Base-by-base conservation (phyloP, 2,797 vertebrate species). In the Decapterus maruadsi region DNA sequence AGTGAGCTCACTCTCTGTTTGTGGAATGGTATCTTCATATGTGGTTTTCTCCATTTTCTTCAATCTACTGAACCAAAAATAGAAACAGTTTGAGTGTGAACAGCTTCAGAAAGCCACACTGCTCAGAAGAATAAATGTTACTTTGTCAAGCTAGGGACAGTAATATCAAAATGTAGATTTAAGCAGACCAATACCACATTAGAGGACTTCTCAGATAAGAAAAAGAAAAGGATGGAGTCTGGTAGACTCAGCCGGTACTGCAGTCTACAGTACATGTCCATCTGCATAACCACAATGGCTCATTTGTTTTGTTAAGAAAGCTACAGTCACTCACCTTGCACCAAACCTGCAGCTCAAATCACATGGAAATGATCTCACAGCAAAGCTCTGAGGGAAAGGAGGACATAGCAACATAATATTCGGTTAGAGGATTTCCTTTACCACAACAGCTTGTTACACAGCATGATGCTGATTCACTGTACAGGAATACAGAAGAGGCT, bases 21-120 rank as follows among this genome's bases (percentile, higher is more conserved):
- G 57, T 66, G 10, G 54, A 13, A 54, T 20, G 34, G 50, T 46
- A 34, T 62, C 57, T 26, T 82, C 62, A 55, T 59, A 40, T 82
- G 68, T 53, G 54, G 62, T 68, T 68, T 79, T 8, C 57, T 93
- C 90, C 93, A 94, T 93, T 67, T 79, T 80, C 46, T 80, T 58
- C n/a, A 7, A 16, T 63, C 40, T 31, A 17, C 14, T 72, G 48
- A 38, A 76, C 64, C 75, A 87, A 55, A 57, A 90, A 84, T 22
- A 63, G 48, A 86, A 78, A 26, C 61, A 77, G 34, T 22, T 26
- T 42, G 11, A 69, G 34, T 36, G 38, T 75, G 20, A 87, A 72
- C 14, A 62, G 51, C 56, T 48, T 46, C 22, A 34, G 19, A 50
- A 22, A 59, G 14, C 9, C 11, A 57, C 20, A 67, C 34, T 75